Conservation (phyloP, 1,140 invertebrate genomes). For the honey bee (Apis mellifera) region DNA sequence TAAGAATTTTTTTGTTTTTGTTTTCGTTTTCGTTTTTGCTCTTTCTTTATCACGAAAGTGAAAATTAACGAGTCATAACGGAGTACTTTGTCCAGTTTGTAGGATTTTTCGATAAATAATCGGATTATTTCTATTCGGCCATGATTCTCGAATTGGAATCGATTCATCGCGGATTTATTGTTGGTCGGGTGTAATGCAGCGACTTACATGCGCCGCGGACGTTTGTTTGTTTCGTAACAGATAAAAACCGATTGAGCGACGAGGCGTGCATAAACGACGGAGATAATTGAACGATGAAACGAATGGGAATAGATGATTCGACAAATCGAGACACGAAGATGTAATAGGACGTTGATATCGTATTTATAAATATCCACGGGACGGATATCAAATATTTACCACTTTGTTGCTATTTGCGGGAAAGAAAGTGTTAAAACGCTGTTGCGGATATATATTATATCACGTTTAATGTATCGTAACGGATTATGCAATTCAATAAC, state of each 20-base stretch:
- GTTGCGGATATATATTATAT: constrained; percentile 34
- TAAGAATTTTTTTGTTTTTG: background rate
- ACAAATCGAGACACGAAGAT: constrained; percentile 42
- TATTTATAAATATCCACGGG: constrained; percentile 37
- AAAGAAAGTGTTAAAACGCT: constrained; percentile 24
- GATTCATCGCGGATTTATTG: background rate
- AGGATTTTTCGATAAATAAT: background rate
- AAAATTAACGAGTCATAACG: background rate
- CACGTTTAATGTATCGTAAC: constrained; percentile 31
- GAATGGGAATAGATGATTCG: constrained; percentile 52
- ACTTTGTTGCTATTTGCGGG: background rate
- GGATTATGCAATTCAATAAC: constrained; percentile 5
- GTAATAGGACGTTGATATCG: constrained; percentile 49
- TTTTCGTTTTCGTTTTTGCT: no score
- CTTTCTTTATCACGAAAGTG: background rate
- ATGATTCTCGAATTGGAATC: background rate
- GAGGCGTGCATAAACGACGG: constrained; percentile 26
- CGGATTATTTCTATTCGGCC: background rate
- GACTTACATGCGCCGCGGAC: constrained; percentile 8
- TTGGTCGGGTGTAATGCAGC: background rate
- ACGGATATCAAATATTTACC: constrained; percentile 31
- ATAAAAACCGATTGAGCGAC: constrained; percentile 42
- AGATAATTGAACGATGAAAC: constrained; percentile 48
- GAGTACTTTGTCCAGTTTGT: no score
- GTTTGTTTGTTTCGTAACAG: constrained; percentile 53